Conservation (phyloP, 2,888 invertebrate species). For the Polietes domitor region DNA sequence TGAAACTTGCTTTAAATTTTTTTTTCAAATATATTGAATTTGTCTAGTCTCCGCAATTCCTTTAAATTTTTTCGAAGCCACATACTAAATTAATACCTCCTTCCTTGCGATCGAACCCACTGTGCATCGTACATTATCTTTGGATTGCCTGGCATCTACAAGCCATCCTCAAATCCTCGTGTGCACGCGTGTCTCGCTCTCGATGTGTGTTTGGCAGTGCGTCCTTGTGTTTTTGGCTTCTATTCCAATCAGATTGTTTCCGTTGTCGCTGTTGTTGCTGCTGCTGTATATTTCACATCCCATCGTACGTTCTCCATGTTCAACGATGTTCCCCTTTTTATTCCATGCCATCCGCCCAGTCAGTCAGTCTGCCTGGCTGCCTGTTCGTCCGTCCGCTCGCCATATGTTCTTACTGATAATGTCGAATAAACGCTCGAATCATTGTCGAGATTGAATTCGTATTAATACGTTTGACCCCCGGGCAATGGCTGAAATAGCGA, state of each 20-base stretch:
- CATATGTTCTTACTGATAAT: constrained; percentile 42
- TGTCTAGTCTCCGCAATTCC: too few species aligned
- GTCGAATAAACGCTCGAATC: constrained; percentile 59
- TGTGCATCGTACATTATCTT: constrained; percentile 51
- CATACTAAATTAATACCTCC: too few species aligned
- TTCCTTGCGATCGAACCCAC: neutral
- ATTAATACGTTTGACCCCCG: constrained; percentile 79
- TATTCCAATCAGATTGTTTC: constrained; percentile 80
- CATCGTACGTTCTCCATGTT: constrained; percentile 40
- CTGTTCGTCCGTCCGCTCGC: neutral
- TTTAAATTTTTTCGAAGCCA: too few species aligned
- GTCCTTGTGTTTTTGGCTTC: constrained; percentile 69
- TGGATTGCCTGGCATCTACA: constrained; percentile 50
- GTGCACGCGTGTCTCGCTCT: constrained; percentile 46
- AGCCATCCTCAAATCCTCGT: constrained; percentile 5
- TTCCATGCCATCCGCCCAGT: neutral
- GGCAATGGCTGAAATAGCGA: constrained; percentile 71
- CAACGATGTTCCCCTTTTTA: constrained; percentile 11
- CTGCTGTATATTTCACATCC: constrained; percentile 58
- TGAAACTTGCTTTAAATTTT: too few species aligned
- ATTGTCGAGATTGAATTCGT: constrained; percentile 77
- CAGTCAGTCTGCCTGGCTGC: neutral
- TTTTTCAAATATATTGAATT: too few species aligned
- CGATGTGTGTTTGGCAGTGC: constrained; percentile 7
- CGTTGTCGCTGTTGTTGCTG: constrained; percentile 70